Percentiles rank a stretch among this genome's conserved stretches.
Conservation (phyloP, 1,140 invertebrate species). For the Bombus pascuorum region DNA sequence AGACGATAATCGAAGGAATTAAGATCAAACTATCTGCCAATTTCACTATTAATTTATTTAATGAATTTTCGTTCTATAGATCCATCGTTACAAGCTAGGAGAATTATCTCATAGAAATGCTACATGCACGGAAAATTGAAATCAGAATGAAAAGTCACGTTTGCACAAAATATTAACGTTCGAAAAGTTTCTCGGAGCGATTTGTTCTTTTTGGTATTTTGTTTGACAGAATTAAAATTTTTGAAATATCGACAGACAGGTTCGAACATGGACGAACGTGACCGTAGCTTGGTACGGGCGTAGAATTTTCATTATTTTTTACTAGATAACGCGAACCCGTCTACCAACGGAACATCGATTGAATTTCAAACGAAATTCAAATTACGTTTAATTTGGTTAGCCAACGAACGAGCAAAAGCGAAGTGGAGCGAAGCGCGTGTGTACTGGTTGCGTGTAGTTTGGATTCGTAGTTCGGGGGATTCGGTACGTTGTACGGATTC, state of each 20-base stretch:
- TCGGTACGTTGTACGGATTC: constrained; percentile 63
- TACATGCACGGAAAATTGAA: not conserved
- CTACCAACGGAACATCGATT: constrained; percentile 68
- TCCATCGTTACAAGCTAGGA: not conserved
- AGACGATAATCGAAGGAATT: no score
- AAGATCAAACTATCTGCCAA: not conserved
- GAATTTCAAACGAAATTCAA: constrained; percentile 79
- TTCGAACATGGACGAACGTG: constrained; percentile 32
- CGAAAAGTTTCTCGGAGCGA: no score
- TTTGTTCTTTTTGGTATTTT: not conserved
- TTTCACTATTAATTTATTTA: not conserved
- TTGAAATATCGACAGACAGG: constrained; percentile 43
- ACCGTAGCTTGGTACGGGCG: constrained; percentile 17
- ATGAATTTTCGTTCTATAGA: not conserved
- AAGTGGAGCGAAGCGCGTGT: constrained; percentile 22
- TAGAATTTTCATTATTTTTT: constrained; percentile 67
- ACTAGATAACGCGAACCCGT: constrained; percentile 55
- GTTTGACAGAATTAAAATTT: constrained; percentile 39
- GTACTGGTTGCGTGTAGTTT: constrained; percentile 53
- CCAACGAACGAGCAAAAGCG: constrained; percentile 52
- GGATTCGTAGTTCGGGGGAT: constrained; percentile 38
- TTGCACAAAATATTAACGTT: not conserved
- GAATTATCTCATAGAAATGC: not conserved
- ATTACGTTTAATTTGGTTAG: constrained; percentile 77
- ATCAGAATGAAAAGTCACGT: not conserved